Evolutionary conservation across 92 coral and sea anemone genomes (phyloP), one percentile per base, ranked within the genome.

Genomic region (Porites lobata): DNA sequence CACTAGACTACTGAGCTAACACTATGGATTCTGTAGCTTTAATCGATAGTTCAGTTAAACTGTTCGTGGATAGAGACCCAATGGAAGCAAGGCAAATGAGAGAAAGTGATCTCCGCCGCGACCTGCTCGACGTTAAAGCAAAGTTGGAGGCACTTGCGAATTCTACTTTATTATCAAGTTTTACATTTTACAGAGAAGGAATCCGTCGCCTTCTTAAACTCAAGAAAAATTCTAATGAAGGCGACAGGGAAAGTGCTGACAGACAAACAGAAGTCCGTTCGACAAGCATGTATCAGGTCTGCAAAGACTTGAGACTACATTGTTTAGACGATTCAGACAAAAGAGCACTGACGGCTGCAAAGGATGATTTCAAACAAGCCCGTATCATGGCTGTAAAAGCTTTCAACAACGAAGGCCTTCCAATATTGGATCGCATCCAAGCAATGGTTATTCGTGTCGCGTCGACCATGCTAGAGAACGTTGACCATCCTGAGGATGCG

Each of bases 401-500:
- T 18, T 75, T 75, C 64, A 75, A 19, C 4, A 75, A 20, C 2
- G 65, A 75, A 7, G 50, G 9, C 56, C 14, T 75, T 7, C 13
- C 11, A 19, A 21, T 65, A 2, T 22, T 2, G 8, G 65, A 75
- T 54, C 79, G 79, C 18, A 26, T 76, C 18, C 80, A 76, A 54
- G 80, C 80, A 21, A 76, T 54, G 29, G 80, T 43, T n/a, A 57
- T 76, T 53, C 80, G 80, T 11, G 67, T 76, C 15, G 80, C 67
- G 19, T 47, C 80, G 50, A 76, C 61, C 26, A 76, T 76, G 29
- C 63, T 79, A 20, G 73, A 63, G 32, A 64, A 65, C 21, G 50
- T 79, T 11, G 84, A 79, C 66, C 43, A 79, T 21, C 74, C 72
- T 5, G 62, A 52, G 7, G 84, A 63, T 18, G 84, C 74, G 13